A percentile compares a stretch with the other conserved stretches of the same genome.
Evolutionary conservation across 2,888 invertebrate genomes (phyloP).

Genomic region (Drosophila subquinaria): DNA sequence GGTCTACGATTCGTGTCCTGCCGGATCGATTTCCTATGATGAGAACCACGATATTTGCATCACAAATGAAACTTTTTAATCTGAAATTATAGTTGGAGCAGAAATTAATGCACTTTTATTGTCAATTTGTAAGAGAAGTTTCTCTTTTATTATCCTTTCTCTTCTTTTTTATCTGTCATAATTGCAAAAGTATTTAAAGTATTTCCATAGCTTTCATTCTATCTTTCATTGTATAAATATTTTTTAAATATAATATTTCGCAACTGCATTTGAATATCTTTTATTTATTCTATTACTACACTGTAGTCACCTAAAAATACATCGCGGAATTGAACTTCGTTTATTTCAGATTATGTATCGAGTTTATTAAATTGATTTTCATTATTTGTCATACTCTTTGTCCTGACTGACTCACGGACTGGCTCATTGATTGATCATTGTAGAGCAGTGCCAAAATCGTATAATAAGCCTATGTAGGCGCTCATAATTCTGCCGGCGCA

Average conservation of each 20-base stretch:
- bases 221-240: neutral
- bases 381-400: no score
- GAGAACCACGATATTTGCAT: conserved; percentile 5
- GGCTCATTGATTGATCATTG: no score
- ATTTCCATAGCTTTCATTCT: neutral
- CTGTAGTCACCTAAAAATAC: neutral
- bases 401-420: no score
- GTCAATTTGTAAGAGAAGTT: no score
- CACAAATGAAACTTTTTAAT: neutral
- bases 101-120: no score
- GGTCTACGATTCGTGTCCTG: neutral
- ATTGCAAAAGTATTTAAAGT: neutral
- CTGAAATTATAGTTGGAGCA: no score
- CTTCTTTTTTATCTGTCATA: neutral
- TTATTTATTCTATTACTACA: neutral
- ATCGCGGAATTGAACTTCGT: no score
- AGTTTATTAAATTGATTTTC: no score
- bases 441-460: no score
- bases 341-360: no score
- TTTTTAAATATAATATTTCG: neutral
- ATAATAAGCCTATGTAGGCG: no score
- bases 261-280: neutral
- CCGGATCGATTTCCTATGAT: conserved; percentile 1
- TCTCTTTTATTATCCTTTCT: neutral
- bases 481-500: no score